Percentiles rank a stretch among this genome's conserved stretches.
Evolutionary conservation across 2,797 vertebrate species (phyloP).

Genomic region (Botia kubotai): DNA sequence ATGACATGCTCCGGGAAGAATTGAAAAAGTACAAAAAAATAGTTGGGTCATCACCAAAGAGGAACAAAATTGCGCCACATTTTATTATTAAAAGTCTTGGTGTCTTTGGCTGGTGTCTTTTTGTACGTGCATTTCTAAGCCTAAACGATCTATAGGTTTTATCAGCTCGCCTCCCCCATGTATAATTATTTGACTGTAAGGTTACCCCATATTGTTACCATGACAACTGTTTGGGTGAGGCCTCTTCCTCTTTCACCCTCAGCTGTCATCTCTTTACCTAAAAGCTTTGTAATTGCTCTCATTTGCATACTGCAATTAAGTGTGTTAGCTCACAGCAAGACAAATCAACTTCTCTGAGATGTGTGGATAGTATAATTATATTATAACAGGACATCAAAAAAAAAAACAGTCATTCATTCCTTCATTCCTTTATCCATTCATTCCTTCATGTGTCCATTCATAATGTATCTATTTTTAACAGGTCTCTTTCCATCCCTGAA

Average conservation of each 20-base stretch:
- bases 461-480: neutral
- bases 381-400: slow-evolving; percentile 80
- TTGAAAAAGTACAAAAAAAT: too few species aligned
- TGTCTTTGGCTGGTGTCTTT: slow-evolving; percentile 60
- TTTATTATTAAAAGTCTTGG: too few species aligned
- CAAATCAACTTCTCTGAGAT: slow-evolving; percentile 91
- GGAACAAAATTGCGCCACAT: too few species aligned
- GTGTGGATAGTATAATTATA: slow-evolving; percentile 81
- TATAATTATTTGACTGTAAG: slow-evolving; percentile 77
- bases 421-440: slow-evolving; percentile 36
- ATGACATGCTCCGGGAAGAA: too few species aligned
- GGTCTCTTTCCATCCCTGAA: neutral
- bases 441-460: slow-evolving; percentile 35
- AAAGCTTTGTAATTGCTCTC: slow-evolving; percentile 99
- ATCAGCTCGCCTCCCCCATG: slow-evolving; percentile 59
- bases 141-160: slow-evolving; percentile 66
- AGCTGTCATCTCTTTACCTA: slow-evolving; percentile 99
- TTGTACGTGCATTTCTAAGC: slow-evolving; percentile 70
- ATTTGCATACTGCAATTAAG: slow-evolving; percentile 99
- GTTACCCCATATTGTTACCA: slow-evolving; percentile 93
- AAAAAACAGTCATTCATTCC: slow-evolving; percentile 63
- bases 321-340: slow-evolving; percentile 99
- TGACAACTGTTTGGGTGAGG: slow-evolving; percentile 98
- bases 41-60: too few species aligned
- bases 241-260: slow-evolving; percentile 96